Percentiles rank a stretch among this genome's conserved stretches.
Evolutionary conservation across 53 echinoderm and acorn worm species (phyloP).

Genomic region (Paracentrotus lividus): DNA sequence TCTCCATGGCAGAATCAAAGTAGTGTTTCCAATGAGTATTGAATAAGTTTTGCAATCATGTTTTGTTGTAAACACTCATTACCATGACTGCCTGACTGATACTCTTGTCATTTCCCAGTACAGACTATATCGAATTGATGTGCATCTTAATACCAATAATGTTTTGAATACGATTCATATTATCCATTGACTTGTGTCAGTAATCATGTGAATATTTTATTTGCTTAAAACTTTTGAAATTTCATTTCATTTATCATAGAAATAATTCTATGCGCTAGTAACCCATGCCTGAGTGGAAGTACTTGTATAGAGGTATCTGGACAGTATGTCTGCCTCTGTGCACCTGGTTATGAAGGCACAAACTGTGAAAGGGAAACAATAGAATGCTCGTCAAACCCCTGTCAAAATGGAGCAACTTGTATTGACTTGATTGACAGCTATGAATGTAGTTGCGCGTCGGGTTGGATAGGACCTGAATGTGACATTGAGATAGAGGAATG

Average conservation of each 20-base stretch:
- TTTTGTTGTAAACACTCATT: too few relatives aligned
- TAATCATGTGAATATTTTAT: too few relatives aligned
- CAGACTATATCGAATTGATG: too few relatives aligned
- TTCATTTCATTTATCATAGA: constrained; percentile 41
- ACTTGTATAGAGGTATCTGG: constrained; percentile 62
- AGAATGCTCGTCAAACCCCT: constrained; percentile 53
- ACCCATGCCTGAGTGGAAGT: constrained; percentile 78
- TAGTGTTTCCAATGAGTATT: too few relatives aligned
- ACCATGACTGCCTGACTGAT: too few relatives aligned
- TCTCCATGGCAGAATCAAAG: too few relatives aligned
- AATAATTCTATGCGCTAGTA: constrained; percentile 69
- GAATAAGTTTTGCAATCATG: too few relatives aligned
- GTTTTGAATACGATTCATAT: too few relatives aligned
- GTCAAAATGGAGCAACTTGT: constrained; percentile 78
- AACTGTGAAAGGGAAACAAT: constrained; percentile 46
- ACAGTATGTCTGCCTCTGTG: constrained; percentile 64
- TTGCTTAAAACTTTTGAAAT: neutral
- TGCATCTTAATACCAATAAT: too few relatives aligned
- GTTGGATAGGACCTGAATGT: constrained; percentile 71
- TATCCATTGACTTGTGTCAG: too few relatives aligned
- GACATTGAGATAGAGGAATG: constrained; percentile 42
- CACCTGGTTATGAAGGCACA: constrained; percentile 38
- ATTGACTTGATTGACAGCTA: constrained; percentile 34
- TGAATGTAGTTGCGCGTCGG: constrained; percentile 56
- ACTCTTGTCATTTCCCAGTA: too few relatives aligned